Conservation (phyloP, 2,797 vertebrate genomes). For the Meriones psammophilus region DNA sequence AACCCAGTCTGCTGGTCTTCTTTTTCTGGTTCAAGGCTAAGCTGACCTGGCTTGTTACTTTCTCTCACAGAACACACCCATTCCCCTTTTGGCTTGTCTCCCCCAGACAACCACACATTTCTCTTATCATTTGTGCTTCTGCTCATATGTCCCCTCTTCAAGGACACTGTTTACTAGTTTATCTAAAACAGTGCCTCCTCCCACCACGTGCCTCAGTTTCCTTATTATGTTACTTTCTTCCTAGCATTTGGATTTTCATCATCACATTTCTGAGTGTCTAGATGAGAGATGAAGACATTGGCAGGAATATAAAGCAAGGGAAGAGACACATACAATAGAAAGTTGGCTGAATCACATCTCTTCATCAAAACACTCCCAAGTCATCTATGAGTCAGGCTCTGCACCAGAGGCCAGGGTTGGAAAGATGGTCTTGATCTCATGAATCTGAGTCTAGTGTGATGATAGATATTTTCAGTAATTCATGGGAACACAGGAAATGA, state of each 20-base stretch:
- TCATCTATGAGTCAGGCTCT: not conserved
- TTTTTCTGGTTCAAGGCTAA: accelerated
- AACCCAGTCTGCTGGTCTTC: not conserved
- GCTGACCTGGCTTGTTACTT: too few species aligned
- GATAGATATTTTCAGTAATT: not conserved
- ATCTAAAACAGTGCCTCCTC: not conserved
- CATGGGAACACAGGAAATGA: too few species aligned
- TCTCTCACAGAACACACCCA: not conserved
- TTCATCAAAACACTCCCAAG: not conserved
- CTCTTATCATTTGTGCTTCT: not conserved
- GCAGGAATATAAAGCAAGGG: slow-evolving; percentile 22
- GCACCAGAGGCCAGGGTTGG: not conserved
- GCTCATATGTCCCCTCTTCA: not conserved
- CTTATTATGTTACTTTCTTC: not conserved
- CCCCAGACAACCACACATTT: not conserved
- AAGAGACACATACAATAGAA: not conserved
- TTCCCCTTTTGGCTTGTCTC: not conserved
- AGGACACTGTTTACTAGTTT: not conserved
- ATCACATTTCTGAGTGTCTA: not conserved
- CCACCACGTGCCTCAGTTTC: not conserved
- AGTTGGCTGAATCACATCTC: not conserved
- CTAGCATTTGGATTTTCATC: not conserved
- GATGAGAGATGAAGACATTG: not conserved
- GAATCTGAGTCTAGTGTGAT: not conserved
- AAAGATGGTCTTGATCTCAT: not conserved